A percentile compares a stretch with the other conserved stretches of the same genome.
Evolutionary conservation across 2,797 vertebrate species (phyloP).

Genomic region (Apogon hyalosoma): DNA sequence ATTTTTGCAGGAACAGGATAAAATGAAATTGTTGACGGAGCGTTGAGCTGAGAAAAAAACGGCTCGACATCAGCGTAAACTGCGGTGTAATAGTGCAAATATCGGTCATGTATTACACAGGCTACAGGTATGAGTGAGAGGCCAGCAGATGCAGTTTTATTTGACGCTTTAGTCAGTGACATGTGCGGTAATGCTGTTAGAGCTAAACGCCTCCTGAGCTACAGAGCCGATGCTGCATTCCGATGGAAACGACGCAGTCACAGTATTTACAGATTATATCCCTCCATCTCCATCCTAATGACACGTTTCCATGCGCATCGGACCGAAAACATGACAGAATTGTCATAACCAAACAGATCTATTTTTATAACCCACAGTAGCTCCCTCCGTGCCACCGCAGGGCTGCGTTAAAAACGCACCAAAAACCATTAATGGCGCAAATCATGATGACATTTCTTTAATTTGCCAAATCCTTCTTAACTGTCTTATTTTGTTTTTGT

Average conservation of each 20-base stretch:
- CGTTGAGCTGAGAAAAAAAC: constrained; percentile 6
- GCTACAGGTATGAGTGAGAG: constrained; percentile 35
- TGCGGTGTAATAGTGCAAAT: constrained; percentile 42
- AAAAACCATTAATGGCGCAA: constrained; percentile 35
- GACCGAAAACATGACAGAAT: constrained; percentile 25
- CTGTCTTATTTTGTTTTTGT: constrained; percentile 4
- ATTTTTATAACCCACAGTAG: constrained; percentile 27
- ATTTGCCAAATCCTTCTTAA: not conserved
- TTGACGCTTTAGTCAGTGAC: constrained; percentile 55
- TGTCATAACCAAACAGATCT: constrained; percentile 25
- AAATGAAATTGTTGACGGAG: constrained; percentile 37
- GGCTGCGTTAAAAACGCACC: constrained; percentile 2
- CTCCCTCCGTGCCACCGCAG: constrained; percentile 12
- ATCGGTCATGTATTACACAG: constrained; percentile 19
- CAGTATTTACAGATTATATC: constrained; percentile 41
- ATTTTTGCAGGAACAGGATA: constrained; percentile 62
- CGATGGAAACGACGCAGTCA: constrained; percentile 84
- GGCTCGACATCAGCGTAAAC: constrained; percentile 30
- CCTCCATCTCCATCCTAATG: constrained; percentile 39
- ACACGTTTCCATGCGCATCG: constrained; percentile 52
- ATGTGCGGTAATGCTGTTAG: constrained; percentile 54
- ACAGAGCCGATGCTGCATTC: constrained; percentile 75
- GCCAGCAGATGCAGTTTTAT: constrained; percentile 45
- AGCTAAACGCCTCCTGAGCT: constrained; percentile 53
- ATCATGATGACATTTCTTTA: constrained; percentile 24